Percentiles rank a stretch among this genome's conserved stretches.
Evolutionary conservation across 1,140 invertebrate genomes (phyloP).

Genomic region (Microvelia longipes): DNA sequence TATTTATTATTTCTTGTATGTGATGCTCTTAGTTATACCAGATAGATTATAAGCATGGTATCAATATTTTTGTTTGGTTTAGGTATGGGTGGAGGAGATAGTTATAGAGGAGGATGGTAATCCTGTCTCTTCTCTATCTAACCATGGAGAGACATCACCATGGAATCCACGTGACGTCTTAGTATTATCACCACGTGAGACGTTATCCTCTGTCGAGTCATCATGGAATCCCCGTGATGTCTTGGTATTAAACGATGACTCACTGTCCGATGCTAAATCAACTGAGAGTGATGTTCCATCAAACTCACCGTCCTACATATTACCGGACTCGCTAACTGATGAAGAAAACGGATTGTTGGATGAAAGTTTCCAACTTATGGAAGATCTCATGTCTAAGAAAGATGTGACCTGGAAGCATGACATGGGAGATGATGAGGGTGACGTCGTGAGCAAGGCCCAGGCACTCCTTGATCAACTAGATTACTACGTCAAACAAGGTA

Average conservation of each 20-base stretch:
- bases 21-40: not conserved
- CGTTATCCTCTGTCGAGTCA: too few relatives aligned
- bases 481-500: not conserved
- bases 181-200: not conserved
- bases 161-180: not conserved
- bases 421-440: not conserved
- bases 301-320: not conserved
- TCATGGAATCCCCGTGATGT: not conserved
- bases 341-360: not conserved
- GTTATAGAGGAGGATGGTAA: not conserved
- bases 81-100: not conserved
- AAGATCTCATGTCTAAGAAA: not conserved
- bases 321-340: not conserved
- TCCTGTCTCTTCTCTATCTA: too few relatives aligned
- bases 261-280: too few relatives aligned
- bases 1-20: not conserved
- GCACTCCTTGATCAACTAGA: not conserved
- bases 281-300: not conserved
- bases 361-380: not conserved
- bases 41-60: not conserved
- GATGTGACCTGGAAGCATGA: not conserved
- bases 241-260: not conserved
- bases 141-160: not conserved
- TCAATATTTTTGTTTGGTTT: not conserved
- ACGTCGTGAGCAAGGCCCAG: not conserved